A percentile compares a stretch with the other conserved stretches of the same genome.
These are phyloP conservation scores for Calypte anna DNA, from an alignment of 2,113 vertebrate species.

Conservation along the genomic window DNA sequence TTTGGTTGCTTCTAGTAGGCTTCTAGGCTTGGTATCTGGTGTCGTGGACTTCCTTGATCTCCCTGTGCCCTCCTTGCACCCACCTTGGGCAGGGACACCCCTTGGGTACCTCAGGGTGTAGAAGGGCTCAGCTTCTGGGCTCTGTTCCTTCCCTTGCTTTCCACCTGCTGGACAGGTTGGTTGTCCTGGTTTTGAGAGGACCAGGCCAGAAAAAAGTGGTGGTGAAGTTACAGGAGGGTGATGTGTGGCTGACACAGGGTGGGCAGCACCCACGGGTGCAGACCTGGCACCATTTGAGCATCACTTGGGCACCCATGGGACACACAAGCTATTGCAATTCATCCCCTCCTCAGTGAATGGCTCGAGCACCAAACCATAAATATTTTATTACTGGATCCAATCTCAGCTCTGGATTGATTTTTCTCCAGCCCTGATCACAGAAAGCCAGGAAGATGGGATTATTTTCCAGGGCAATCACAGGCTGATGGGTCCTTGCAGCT, in stretches of 20 bases:
- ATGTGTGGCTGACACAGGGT: accelerated
- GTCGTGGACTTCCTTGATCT: too few species aligned
- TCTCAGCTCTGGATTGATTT: conserved; percentile 69
- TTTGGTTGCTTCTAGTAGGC: not conserved
- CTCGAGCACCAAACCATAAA: conserved; percentile 28
- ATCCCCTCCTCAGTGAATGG: not conserved
- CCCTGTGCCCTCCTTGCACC: accelerated
- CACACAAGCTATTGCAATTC: not conserved
- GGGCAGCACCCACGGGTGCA: not conserved
- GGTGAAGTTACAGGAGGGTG: not conserved
- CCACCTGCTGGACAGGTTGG: accelerated
- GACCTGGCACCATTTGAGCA: not conserved
- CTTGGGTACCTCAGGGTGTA: not conserved
- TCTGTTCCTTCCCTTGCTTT: not conserved
- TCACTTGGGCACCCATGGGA: not conserved
- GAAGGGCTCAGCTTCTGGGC: accelerated
- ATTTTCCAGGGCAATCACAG: conserved; percentile 67
- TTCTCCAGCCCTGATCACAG: not conserved
- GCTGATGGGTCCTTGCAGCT: conserved; percentile 68
- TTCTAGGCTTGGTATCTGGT: not conserved
- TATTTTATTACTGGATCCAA: conserved; percentile 52
- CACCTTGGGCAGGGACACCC: accelerated
- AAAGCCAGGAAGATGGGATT: conserved; percentile 49
- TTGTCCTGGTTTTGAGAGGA: too few species aligned
- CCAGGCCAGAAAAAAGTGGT: too few species aligned